A percentile compares a stretch with the other conserved stretches of the same genome.
These are phyloP conservation scores for Struthidea cinerea DNA, from an alignment of 2,113 vertebrate species.

Conservation along the genomic window DNA sequence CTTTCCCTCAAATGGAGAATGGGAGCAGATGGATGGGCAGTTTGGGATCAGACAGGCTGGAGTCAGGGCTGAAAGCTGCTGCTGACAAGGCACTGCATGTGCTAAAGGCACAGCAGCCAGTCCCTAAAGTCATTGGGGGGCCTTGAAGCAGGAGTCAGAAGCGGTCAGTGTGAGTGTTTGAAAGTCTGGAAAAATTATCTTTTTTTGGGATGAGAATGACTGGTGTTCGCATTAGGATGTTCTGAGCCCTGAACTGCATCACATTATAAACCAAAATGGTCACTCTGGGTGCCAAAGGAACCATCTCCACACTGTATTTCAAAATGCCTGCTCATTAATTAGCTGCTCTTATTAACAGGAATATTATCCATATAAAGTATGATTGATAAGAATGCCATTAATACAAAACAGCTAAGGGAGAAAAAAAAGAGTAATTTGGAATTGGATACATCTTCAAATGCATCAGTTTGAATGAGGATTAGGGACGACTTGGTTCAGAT, in stretches of 20 bases:
- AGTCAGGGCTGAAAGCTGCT: neutral
- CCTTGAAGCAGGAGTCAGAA: neutral
- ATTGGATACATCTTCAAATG: neutral
- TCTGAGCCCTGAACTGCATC: neutral
- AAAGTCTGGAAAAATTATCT: neutral
- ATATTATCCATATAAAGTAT: neutral
- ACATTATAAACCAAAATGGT: neutral
- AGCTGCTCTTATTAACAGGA: neutral
- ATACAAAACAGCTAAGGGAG: neutral
- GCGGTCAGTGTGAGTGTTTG: neutral
- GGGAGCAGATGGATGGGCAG: neutral
- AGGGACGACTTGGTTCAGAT: neutral
- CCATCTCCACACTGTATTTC: neutral
- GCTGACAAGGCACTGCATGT: neutral
- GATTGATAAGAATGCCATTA: neutral
- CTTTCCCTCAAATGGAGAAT: neutral
- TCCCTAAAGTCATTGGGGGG: neutral
- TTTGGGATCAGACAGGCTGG: neutral
- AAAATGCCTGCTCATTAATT: neutral
- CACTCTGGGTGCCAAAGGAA: neutral
- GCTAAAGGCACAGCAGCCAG: neutral
- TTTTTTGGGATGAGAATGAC: neutral
- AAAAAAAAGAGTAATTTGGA: neutral
- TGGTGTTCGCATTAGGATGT: neutral
- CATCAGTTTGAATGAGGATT: neutral